Percentiles rank a stretch among this genome's conserved stretches.
Evolutionary conservation across 2,113 vertebrate genomes (phyloP).

Genomic region (Thunnus maccoyii): DNA sequence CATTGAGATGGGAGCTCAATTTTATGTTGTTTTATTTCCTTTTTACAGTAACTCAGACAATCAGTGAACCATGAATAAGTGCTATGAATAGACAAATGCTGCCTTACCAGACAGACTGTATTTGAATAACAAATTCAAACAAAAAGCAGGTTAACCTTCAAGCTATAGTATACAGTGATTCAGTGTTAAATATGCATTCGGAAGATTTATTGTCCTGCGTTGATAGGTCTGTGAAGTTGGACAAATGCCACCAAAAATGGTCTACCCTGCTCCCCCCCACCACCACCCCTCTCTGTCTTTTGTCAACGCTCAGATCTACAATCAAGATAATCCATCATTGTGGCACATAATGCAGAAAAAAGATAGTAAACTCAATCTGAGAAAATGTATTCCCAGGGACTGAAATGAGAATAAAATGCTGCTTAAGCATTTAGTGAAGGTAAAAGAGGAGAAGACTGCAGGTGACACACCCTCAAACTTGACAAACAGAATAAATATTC

Average conservation of each 20-base stretch:
- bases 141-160: constrained; percentile 81
- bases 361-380: constrained; percentile 78
- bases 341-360: constrained; percentile 81
- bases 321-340: constrained; percentile 84
- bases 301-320: constrained; percentile 79
- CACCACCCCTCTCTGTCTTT: constrained; percentile 33
- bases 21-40: constrained; percentile 29
- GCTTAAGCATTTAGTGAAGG: constrained; percentile 81
- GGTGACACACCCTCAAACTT: constrained; percentile 43
- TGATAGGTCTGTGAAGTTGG: constrained; percentile 67
- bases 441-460: constrained; percentile 63
- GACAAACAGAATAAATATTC: constrained; percentile 35
- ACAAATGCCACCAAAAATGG: constrained; percentile 62
- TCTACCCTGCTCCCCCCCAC: constrained; percentile 41
- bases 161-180: constrained; percentile 76
- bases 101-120: constrained; percentile 32
- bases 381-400: constrained; percentile 74
- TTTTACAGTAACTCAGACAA: constrained; percentile 26
- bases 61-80: constrained; percentile 53
- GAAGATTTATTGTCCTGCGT: constrained; percentile 81
- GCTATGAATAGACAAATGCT: constrained; percentile 55
- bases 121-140: constrained; percentile 78
- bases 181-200: constrained; percentile 80
- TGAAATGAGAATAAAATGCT: constrained; percentile 79
- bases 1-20: background rate